Evolutionary conservation across 2,113 vertebrate genomes (phyloP).

Genomic region (Chroicocephalus ridibundus): DNA sequence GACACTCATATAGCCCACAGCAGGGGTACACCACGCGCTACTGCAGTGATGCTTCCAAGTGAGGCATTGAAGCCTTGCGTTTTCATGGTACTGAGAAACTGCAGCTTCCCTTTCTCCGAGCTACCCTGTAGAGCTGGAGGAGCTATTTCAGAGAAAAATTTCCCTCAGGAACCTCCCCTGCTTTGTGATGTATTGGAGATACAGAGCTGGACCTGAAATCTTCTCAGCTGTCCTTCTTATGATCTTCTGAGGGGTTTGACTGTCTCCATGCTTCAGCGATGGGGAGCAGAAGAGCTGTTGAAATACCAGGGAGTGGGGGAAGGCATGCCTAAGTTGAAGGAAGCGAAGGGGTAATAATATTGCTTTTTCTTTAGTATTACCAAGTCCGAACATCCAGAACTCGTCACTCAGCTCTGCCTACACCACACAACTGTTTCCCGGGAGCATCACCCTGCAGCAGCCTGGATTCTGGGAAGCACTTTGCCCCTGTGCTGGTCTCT

Average conservation of each 20-base stretch:
- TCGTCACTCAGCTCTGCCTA: neutral
- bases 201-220: neutral
- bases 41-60: neutral
- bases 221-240: neutral
- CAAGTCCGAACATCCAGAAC: neutral
- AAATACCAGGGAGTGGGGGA: neutral
- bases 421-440: neutral
- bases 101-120: neutral
- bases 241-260: neutral
- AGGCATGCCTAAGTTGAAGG: neutral
- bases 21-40: neutral
- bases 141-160: neutral
- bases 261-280: neutral
- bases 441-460: neutral
- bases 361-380: neutral
- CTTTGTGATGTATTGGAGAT: neutral
- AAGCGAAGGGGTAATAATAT: neutral
- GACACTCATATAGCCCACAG: accelerated
- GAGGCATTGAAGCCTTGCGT: too few species aligned
- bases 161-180: neutral
- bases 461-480: neutral
- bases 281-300: neutral
- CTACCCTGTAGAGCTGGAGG: neutral
- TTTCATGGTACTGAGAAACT: neutral
- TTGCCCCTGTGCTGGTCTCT: neutral